Base-by-base conservation (phyloP, 1,140 invertebrate genomes). In the Phymorhynchus buccinoides region DNA sequence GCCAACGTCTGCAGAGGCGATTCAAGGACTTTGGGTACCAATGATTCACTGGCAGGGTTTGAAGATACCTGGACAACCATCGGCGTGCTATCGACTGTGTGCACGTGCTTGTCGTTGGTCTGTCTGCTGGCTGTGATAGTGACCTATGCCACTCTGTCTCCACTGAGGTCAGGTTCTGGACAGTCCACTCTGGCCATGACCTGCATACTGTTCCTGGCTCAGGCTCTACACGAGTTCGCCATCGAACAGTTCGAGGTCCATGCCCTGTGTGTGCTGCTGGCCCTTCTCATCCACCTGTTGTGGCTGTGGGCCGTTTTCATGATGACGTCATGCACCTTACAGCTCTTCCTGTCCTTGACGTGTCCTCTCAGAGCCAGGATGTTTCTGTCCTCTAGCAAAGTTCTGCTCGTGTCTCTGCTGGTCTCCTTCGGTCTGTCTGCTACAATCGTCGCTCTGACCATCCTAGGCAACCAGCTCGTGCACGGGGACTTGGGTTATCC, bases 231-330 rank as follows among this genome's bases (percentile, higher is more conserved):
- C 32, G 82, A 83, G 41, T 27, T 83, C 3, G 82, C 37, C 32
- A 35, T 83, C 1, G 82, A 83, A 32, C 56, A 73, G 56, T 71
- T 32, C 42, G 82, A 83, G 14, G 32, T 73, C 41, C 68, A 9
- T 42, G 30, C 22, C 22, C 41, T 83, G 39, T 83, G 82, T 73
- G 16, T 48, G 30, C 66, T 39, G 14, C 42, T 83, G 35, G 82
- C 62, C 4, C 0, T 83, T 3, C 66, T 73, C 42, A 83, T 71
- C 71, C 82, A 83, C 66, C 44, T 73, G 30, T 75, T 83, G 42
- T 83, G 82, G 82, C 42, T 83, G 27, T 41, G 66, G 4, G 62
- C 82, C 35, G 71, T 73, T 18, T 73, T 83, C 42, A 73, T 68
- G 82, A 83, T 83, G 82, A 75, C 41, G 27, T 22, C 27, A 6